phyloP scores from a whole-genome alignment of 2,797 vertebrate genomes.

The Pempheris klunzingeri region DNA sequence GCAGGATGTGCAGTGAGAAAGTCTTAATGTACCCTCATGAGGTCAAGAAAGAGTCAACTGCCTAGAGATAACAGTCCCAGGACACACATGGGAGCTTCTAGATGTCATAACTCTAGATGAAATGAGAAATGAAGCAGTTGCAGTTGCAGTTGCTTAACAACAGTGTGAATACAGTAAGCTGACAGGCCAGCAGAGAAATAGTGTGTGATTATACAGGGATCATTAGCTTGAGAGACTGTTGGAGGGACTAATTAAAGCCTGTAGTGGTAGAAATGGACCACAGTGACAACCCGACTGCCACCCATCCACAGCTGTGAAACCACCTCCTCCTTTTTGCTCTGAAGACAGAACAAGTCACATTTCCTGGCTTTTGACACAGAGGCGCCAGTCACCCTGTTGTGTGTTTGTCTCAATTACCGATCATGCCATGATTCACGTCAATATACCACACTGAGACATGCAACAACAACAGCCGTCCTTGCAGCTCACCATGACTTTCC shows the following conservation, averaged over 20 bases:
- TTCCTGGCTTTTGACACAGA: constrained; percentile 20
- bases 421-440: constrained; percentile 23
- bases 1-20: not conserved
- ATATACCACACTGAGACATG: constrained; percentile 1
- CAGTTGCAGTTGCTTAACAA: not conserved
- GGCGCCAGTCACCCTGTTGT: not conserved
- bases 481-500: constrained; percentile 27
- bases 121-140: constrained; percentile 3
- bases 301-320: constrained; percentile 68
- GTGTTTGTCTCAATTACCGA: constrained; percentile 13
- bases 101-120: constrained; percentile 3
- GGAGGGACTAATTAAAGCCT: constrained; percentile 72
- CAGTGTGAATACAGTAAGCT: not conserved
- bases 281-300: constrained; percentile 49
- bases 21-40: not conserved
- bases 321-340: constrained; percentile 22
- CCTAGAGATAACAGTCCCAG: constrained; percentile 2
- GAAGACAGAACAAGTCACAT: constrained; percentile 24
- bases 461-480: constrained; percentile 21
- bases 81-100: not conserved
- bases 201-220: constrained; percentile 63
- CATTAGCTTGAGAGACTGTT: constrained; percentile 55
- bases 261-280: constrained; percentile 39
- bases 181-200: constrained; percentile 38
- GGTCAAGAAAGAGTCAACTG: not conserved